phyloP scores from a whole-genome alignment of 2,113 vertebrate species.

The Nothocercus nigrocapillus region DNA sequence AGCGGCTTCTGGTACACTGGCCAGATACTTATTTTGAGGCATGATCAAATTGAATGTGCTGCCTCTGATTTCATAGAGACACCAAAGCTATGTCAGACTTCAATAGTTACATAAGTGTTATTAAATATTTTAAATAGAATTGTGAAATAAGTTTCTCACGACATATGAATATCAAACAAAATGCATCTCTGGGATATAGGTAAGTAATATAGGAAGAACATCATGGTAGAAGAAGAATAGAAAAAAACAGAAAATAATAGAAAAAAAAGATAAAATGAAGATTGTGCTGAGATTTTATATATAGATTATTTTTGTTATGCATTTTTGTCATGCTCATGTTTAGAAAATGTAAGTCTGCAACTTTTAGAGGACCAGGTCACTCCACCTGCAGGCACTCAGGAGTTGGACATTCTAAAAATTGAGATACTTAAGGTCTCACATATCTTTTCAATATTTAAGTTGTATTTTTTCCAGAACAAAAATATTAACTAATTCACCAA shows the following conservation, averaged over 20 bases:
- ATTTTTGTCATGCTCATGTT: not conserved
- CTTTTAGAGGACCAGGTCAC: not conserved
- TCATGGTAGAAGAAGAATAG: not conserved
- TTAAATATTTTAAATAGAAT: not conserved
- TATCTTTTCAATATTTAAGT: not conserved
- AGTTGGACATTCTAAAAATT: not conserved
- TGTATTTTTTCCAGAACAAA: not conserved
- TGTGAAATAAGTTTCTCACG: not conserved
- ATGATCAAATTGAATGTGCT: not conserved
- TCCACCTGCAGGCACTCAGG: not conserved
- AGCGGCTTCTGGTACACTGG: not conserved
- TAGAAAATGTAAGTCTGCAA: not conserved
- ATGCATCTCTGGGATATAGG: not conserved
- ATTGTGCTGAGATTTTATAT: not conserved
- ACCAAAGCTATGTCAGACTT: not conserved
- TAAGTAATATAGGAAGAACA: not conserved
- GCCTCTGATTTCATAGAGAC: not conserved
- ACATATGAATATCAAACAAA: not conserved
- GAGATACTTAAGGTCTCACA: not conserved
- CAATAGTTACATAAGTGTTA: not conserved
- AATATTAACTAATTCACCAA: not conserved
- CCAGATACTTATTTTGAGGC: not conserved
- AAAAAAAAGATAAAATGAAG: not conserved
- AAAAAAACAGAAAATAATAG: not conserved
- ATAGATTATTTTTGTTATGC: not conserved